Percentiles rank a stretch among this genome's conserved stretches.
Evolutionary conservation across 2,113 vertebrate genomes (phyloP).

Genomic region (Dasyurus viverrinus): DNA sequence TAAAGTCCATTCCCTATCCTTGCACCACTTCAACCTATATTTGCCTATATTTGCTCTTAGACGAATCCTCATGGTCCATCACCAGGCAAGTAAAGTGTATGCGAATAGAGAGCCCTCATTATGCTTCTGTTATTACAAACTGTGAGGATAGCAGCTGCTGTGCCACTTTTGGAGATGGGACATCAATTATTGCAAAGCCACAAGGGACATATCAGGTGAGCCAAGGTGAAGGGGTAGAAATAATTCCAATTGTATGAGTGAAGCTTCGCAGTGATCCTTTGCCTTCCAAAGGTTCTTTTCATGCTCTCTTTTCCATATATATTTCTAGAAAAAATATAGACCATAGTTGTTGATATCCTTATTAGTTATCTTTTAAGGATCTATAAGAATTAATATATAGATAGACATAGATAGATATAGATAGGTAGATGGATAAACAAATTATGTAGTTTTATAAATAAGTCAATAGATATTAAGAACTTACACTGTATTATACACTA

Average conservation of each 20-base stretch:
- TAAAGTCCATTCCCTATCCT: fast-evolving
- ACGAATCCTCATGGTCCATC: slow-evolving; percentile 3
- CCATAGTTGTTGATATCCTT: background rate
- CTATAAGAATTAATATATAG: background rate
- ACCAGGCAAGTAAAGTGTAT: slow-evolving; percentile 82
- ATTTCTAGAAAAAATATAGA: background rate
- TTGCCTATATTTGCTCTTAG: slow-evolving; percentile 65
- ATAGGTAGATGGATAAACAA: no score
- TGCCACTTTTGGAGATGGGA: slow-evolving; percentile 90
- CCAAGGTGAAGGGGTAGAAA: background rate
- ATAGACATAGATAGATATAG: no score
- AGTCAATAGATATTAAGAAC: background rate
- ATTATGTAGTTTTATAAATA: background rate
- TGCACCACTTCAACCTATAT: background rate
- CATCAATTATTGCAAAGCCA: slow-evolving; percentile 87
- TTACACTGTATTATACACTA: background rate
- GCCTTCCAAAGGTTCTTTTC: background rate
- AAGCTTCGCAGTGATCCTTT: background rate
- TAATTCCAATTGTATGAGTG: background rate
- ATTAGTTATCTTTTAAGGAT: background rate
- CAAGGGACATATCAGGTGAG: slow-evolving; percentile 90
- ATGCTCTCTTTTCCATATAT: background rate
- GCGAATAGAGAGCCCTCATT: slow-evolving; percentile 89
- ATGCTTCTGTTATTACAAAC: slow-evolving; percentile 88
- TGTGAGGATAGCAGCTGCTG: slow-evolving; percentile 85